Conservation (phyloP, 2,888 invertebrate species). For the Gryllus longicercus region DNA sequence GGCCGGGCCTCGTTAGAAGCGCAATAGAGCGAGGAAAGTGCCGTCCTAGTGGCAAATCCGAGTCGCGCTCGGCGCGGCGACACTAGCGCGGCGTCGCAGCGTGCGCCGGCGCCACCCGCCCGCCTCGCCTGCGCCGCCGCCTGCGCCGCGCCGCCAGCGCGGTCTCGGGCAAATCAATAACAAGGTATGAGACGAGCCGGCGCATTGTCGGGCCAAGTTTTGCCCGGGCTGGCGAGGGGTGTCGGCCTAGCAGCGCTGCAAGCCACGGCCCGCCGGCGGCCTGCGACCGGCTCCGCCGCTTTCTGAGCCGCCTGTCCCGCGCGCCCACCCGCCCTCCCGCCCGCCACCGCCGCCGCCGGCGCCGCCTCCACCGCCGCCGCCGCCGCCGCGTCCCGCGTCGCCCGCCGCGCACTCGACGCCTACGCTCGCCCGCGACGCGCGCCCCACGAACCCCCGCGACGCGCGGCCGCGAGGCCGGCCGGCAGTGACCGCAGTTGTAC, state of each 20-base stretch:
- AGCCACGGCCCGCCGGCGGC: neutral
- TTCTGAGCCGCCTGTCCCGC: neutral
- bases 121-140: neutral
- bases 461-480: neutral
- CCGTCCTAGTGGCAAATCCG: too few relatives aligned
- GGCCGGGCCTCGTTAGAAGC: too few relatives aligned
- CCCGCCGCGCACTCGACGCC: neutral
- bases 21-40: too few relatives aligned
- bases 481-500: neutral
- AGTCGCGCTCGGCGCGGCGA: neutral
- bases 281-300: neutral
- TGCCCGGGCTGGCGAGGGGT: conserved; percentile 26
- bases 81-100: neutral
- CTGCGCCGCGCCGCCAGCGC: neutral
- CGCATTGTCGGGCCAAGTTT: conserved; percentile 27
- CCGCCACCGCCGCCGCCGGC: neutral
- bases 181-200: conserved; percentile 27
- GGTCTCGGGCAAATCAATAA: conserved; percentile 29
- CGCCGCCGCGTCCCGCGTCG: neutral
- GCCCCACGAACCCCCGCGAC: neutral
- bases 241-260: neutral
- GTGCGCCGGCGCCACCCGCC: neutral
- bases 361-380: neutral
- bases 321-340: neutral
- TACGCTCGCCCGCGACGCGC: neutral